Conservation (phyloP, 2,113 vertebrate species). For the Haemorhous mexicanus region DNA sequence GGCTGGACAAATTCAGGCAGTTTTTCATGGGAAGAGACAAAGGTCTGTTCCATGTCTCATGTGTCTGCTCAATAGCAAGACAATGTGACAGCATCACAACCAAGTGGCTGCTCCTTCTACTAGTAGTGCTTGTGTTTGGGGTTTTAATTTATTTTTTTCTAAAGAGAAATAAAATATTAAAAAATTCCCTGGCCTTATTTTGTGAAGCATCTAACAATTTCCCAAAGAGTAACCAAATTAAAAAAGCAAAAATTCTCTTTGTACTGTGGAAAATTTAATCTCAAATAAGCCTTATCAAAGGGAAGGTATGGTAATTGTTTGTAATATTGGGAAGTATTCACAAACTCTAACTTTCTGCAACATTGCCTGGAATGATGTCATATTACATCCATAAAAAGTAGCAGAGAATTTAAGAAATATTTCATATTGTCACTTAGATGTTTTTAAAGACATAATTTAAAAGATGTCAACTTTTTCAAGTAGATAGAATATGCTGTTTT, state of each 20-base stretch:
- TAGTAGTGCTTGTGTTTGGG: background rate
- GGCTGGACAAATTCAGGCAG: background rate
- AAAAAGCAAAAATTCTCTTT: background rate
- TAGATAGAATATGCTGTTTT: background rate
- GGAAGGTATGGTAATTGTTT: background rate
- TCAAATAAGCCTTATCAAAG: background rate
- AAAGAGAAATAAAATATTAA: rapidly evolving
- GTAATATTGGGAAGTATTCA: background rate
- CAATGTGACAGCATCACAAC: background rate
- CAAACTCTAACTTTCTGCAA: background rate
- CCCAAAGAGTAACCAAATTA: background rate
- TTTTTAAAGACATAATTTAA: background rate
- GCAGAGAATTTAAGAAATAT: background rate
- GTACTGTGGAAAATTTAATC: background rate
- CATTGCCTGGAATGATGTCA: background rate
- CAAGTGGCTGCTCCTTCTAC: background rate
- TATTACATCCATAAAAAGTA: background rate
- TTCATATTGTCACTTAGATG: background rate
- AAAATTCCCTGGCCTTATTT: background rate
- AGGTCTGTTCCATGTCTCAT: background rate
- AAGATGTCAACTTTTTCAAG: background rate
- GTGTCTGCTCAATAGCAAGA: background rate
- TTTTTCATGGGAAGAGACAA: background rate
- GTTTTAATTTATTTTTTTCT: background rate
- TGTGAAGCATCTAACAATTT: background rate